Evolutionary conservation across 2,888 invertebrate genomes (phyloP).

Genomic region (Noctuana brunneofusca): DNA sequence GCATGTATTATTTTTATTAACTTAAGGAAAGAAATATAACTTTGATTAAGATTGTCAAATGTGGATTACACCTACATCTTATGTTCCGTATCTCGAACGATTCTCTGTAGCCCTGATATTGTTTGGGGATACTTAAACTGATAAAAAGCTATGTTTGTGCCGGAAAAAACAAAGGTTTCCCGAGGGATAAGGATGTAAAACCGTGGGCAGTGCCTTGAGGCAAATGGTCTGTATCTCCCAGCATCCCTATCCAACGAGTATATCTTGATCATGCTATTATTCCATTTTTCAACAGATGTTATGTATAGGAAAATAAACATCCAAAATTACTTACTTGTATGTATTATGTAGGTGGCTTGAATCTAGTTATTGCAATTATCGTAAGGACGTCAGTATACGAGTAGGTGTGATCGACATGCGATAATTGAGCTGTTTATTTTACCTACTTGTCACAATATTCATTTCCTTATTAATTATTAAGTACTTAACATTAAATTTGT

Average conservation of each 20-base stretch:
- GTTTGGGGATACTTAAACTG: conserved; percentile 16
- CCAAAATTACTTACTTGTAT: not conserved
- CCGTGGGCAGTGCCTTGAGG: conserved; percentile 29
- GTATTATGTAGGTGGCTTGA: too few relatives aligned
- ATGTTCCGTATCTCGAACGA: not conserved
- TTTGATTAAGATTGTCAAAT: too few relatives aligned
- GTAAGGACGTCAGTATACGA: too few relatives aligned
- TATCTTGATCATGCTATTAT: conserved; percentile 30
- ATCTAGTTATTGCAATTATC: too few relatives aligned
- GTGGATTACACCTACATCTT: not conserved
- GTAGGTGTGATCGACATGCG: too few relatives aligned
- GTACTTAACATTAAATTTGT: too few relatives aligned
- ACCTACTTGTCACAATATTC: too few relatives aligned
- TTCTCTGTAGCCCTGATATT: conserved; percentile 13
- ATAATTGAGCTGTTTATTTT: too few relatives aligned
- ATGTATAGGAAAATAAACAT: conserved; percentile 4
- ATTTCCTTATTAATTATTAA: too few relatives aligned
- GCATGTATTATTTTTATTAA: too few relatives aligned
- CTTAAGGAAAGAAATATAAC: too few relatives aligned
- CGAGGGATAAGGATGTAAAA: conserved; percentile 35
- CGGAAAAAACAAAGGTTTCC: conserved; percentile 36
- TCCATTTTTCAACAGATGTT: conserved; percentile 14
- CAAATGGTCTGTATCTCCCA: conserved; percentile 27
- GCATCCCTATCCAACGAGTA: conserved; percentile 22
- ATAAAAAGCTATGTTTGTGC: conserved; percentile 29